phyloP scores from a whole-genome alignment of 2,113 vertebrate species.

The Lates calcarifer region DNA sequence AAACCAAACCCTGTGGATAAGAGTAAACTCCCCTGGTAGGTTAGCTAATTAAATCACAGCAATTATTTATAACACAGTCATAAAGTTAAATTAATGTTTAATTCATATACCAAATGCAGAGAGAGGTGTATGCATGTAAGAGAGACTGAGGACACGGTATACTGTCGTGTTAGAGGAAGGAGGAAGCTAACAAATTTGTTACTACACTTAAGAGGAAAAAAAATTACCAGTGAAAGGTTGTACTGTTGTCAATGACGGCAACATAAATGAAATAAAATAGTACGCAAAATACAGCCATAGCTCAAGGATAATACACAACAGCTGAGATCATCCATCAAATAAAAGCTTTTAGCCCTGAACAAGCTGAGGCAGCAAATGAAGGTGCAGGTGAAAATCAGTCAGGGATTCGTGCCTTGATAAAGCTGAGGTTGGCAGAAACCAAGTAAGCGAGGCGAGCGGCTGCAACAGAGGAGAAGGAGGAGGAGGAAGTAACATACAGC shows the following conservation, averaged over 20 bases:
- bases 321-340: constrained; percentile 66
- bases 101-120: constrained; percentile 22
- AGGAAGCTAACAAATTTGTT: constrained; percentile 16
- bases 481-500: constrained; percentile 9
- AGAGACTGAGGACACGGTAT: background rate
- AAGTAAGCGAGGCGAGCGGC: constrained; percentile 19
- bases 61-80: constrained; percentile 61
- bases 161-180: background rate
- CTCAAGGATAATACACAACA: constrained; percentile 43
- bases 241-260: constrained; percentile 18
- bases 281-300: constrained; percentile 38
- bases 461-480: constrained; percentile 10
- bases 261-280: constrained; percentile 57
- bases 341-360: constrained; percentile 59
- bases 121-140: background rate
- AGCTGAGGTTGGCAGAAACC: constrained; percentile 71
- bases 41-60: constrained; percentile 65
- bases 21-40: constrained; percentile 40
- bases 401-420: constrained; percentile 51
- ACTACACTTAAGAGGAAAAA: background rate
- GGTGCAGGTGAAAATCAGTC: constrained; percentile 70
- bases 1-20: constrained; percentile 41
- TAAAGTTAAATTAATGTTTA: constrained; percentile 61
- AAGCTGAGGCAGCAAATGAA: constrained; percentile 76
- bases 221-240: background rate